A percentile compares a stretch with the other conserved stretches of the same genome.
These are phyloP conservation scores for Lasius platythorax DNA, from an alignment of 2,888 invertebrate genomes.

Conservation along the genomic window DNA sequence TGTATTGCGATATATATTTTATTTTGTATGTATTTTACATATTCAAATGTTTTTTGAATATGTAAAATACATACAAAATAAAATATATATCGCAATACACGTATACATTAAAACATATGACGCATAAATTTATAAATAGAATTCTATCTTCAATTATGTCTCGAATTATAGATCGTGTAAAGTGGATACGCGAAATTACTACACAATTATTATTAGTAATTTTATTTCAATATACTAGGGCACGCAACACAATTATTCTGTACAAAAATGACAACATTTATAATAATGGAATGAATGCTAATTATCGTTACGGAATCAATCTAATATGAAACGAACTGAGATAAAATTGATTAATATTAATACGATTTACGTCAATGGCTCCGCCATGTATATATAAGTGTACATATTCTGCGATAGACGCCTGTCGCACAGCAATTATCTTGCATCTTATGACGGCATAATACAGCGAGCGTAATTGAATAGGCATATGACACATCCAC, in stretches of 20 bases:
- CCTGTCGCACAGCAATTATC: constrained; percentile 65
- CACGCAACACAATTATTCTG: background rate
- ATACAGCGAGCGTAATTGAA: constrained; percentile 67
- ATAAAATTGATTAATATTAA: constrained; percentile 7
- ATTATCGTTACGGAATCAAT: constrained; percentile 8
- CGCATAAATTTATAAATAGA: too few relatives aligned
- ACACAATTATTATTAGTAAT: constrained; percentile 1
- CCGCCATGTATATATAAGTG: constrained; percentile 44
- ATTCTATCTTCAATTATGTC: too few relatives aligned
- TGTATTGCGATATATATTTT: too few relatives aligned
- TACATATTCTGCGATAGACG: constrained; percentile 52
- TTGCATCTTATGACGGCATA: constrained; percentile 57
- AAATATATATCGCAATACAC: too few relatives aligned
- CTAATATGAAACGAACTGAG: background rate
- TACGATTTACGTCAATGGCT: constrained; percentile 9
- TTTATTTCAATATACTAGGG: background rate
- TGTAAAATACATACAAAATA: too few relatives aligned
- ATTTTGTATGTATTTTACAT: too few relatives aligned
- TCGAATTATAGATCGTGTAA: too few relatives aligned
- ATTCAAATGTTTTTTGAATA: too few relatives aligned
- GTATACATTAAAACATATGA: too few relatives aligned
- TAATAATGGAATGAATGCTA: background rate
- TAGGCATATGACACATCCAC: constrained; percentile 72
- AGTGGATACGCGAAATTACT: background rate
- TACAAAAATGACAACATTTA: constrained; percentile 3